Conservation (phyloP, 2,113 vertebrate genomes). For the Elephantulus edwardii region DNA sequence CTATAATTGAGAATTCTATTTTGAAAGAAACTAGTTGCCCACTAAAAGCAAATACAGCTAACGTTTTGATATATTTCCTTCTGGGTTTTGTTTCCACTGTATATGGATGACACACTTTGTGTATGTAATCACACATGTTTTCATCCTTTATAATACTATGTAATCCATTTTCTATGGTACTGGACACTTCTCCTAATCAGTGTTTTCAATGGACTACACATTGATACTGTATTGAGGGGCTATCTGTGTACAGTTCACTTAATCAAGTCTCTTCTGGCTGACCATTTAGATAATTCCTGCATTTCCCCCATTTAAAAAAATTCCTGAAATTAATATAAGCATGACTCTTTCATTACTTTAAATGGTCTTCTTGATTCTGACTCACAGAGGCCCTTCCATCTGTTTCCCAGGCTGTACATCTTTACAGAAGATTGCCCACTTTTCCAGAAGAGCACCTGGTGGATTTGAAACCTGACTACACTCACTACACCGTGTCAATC, state of each 20-base stretch:
- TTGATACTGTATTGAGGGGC: slow-evolving; percentile 22
- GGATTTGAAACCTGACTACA: too few species aligned
- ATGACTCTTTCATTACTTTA: not conserved
- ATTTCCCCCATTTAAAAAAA: slow-evolving; percentile 45
- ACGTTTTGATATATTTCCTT: not conserved
- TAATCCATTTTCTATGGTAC: slow-evolving; percentile 39
- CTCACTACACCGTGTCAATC: too few species aligned
- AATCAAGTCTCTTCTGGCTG: not conserved
- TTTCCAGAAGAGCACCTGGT: too few species aligned
- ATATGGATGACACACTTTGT: not conserved
- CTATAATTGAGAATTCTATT: not conserved
- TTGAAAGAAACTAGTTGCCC: not conserved
- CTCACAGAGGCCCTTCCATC: too few species aligned
- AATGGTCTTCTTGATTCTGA: not conserved
- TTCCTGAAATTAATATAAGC: not conserved
- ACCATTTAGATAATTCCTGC: not conserved
- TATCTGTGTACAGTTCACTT: not conserved
- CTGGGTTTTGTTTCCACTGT: not conserved
- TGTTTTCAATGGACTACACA: not conserved
- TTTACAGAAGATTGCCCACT: too few species aligned
- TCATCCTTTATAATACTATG: not conserved
- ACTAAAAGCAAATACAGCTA: not conserved
- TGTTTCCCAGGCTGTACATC: too few species aligned
- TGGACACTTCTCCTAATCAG: not conserved
- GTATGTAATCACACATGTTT: not conserved